Base-by-base conservation (phyloP, 2,113 vertebrate genomes). In the Todiramphus saurophagus region DNA sequence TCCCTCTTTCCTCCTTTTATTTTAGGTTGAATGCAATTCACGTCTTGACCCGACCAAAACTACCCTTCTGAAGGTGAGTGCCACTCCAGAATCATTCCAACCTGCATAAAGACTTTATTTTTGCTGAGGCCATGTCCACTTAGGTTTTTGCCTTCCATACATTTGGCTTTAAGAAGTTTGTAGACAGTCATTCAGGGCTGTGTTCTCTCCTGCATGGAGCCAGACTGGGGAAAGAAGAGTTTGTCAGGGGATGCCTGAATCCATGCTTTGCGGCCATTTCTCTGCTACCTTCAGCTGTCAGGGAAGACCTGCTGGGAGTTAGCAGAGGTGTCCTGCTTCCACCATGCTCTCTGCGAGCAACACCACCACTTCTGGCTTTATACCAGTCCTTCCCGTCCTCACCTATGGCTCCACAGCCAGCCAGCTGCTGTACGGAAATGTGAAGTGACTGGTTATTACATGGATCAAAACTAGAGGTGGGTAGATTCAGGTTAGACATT, bases 21-120 rank as follows among this genome's bases (percentile, higher is more conserved):
- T 98, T 93, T 88, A 99, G 99, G 99, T 99, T 93, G 99, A 99
- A 98, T 99, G 99, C 96, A 99, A 99, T 97, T 99, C 99, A 84
- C 99, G 99, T 96, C 97, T 99, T 95, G 98, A 99, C 94, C 99
- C 99, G 59, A 98, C 98, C 87, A 99, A 98, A 97, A 99, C 99
- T 77, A 99, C 99, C 68, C 98, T 99, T 84, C 97, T 99, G 83
- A 99, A 99, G 99, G 99, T 98, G 94, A 94, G 82, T 79, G 23
- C 43, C n/a, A 9, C 62, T 89, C 59, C 41, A 43, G 35, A 63
- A 37, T 58, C 35, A 12, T 80, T 93, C 74, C 37, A 16, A 16
- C 53, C 80, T 79, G 35, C 78, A 77, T 48, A 76, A 70, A 87
- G 28, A 31, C 55, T 10, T 33, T 35, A 2, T 11, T 62, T 89